Percentiles rank a stretch among this genome's conserved stretches.
Conservation (phyloP, 30 jellyfish, hydroid and myxozoan genomes). For the Clytia hemisphaerica region DNA sequence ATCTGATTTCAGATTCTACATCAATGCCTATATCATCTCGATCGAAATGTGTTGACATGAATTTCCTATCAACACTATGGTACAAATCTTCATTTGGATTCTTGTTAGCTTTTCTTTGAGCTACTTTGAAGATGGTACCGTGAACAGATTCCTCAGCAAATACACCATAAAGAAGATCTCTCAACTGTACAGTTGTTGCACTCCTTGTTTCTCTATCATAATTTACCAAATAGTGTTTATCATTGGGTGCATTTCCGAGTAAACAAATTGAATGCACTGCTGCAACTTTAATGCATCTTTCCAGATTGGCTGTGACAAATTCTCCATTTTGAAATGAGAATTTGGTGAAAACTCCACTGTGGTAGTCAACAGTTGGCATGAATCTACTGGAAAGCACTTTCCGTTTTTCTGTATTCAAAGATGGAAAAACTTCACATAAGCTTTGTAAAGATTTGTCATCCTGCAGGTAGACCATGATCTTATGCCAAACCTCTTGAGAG, state of each 20-base stretch:
- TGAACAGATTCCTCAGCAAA: conserved; percentile 18
- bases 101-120: conserved; percentile 14
- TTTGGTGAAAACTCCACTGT: conserved; percentile 29
- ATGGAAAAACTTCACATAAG: neutral
- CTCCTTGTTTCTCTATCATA: conserved; percentile 36
- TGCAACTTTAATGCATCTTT: conserved; percentile 42
- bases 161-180: conserved; percentile 17
- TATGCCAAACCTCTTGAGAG: conserved; percentile 40
- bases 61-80: conserved; percentile 29
- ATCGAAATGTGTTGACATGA: conserved; percentile 23
- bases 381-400: neutral
- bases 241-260: conserved; percentile 36
- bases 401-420: neutral
- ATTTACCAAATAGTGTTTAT: conserved; percentile 28
- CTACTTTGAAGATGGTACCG: conserved; percentile 34
- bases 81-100: conserved; percentile 13
- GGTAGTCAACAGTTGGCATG: conserved; percentile 28
- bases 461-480: conserved; percentile 15
- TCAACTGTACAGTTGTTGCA: conserved; percentile 30
- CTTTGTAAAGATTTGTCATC: neutral
- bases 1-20: too few species aligned
- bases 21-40: too few species aligned
- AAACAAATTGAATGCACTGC: conserved; percentile 59
- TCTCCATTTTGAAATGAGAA: conserved; percentile 21
- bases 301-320: conserved; percentile 40